Evolutionary conservation across 2,113 vertebrate genomes (phyloP), one percentile per base, ranked within the genome.

Genomic region (Channa argus): DNA sequence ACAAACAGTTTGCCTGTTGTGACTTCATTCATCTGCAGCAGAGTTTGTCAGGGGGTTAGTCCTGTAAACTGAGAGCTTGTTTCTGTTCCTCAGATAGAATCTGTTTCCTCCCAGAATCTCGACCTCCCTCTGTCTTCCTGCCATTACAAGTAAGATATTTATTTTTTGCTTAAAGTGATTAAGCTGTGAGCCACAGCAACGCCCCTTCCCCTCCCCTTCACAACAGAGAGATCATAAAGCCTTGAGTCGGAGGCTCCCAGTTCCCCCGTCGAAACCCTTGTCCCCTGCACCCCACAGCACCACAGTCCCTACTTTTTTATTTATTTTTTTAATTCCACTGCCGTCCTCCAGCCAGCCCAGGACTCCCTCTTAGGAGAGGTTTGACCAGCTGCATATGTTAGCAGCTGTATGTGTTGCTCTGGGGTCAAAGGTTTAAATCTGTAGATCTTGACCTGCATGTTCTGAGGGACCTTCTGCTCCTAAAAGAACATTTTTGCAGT

Each of bases 161-260:
- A 53, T 62, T 67, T 24, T 24, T 64, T 70, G 52, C 60, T 80
- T 41, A 47, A 41, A 70, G 75, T 80, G 79, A 87, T 87, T 56
- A 69, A 86, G 78, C 37, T 75, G 60, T 75, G 50, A 74, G 55
- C 49, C 33, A 6, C 8, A n/a, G 54, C 8, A 2, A 79, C 71
- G 55, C 74, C 88, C 79, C 59, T 61, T 69, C 52, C 62, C 82
- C 82, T 87, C 82, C 84, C 62, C 52, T 68, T 62, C n/a, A 37
- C 72, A 74, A 24, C 70, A 63, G 39, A 10, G 52, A 73, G 51
- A 63, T 34, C 44, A 54, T 37, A 34, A 33, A 77, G 50, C 47
- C 64, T 59, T 34, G 24, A 63, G 68, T 58, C 33, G 6, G 37
- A 54, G 52, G 10, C 43, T 56, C 66, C 75, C 59, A 39, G 38